These are phyloP conservation scores for Athene cunicularia DNA, from an alignment of 2,113 vertebrate species.

Conservation along the genomic window DNA sequence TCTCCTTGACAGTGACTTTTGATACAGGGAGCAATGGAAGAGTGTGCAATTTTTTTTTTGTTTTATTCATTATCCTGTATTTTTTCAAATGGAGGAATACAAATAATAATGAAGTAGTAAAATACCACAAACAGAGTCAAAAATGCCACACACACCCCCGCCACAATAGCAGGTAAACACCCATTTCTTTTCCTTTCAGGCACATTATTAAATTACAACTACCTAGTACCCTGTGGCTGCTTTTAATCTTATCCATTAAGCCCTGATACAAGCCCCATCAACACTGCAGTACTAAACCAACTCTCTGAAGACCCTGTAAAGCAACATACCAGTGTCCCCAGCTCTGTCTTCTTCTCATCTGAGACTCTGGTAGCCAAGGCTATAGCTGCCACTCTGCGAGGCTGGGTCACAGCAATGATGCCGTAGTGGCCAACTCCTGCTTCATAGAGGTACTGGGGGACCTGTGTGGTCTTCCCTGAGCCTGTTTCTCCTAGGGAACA, in stretches of 20 bases:
- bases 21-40: neutral
- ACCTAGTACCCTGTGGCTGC: neutral
- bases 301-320: neutral
- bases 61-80: neutral
- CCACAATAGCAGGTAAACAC: neutral
- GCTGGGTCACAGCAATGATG: slow-evolving; percentile 90
- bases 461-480: slow-evolving; percentile 96
- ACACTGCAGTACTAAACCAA: neutral
- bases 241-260: neutral
- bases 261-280: rapidly evolving
- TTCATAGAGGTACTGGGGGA: slow-evolving; percentile 95
- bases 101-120: neutral
- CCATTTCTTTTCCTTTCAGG: neutral
- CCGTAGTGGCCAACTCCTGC: slow-evolving; percentile 86
- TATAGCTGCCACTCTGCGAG: slow-evolving; percentile 93
- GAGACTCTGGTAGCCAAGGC: slow-evolving; percentile 92
- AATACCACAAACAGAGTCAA: neutral
- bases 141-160: rapidly evolving
- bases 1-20: neutral
- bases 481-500: slow-evolving; percentile 88
- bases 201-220: neutral
- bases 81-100: neutral
- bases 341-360: slow-evolving; percentile 88
- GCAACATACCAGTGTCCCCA: slow-evolving; percentile 87
- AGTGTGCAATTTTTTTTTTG: rapidly evolving